A percentile compares a stretch with the other conserved stretches of the same genome.
Conservation (phyloP, 2,797 vertebrate genomes). For the Alcedo atthis region DNA sequence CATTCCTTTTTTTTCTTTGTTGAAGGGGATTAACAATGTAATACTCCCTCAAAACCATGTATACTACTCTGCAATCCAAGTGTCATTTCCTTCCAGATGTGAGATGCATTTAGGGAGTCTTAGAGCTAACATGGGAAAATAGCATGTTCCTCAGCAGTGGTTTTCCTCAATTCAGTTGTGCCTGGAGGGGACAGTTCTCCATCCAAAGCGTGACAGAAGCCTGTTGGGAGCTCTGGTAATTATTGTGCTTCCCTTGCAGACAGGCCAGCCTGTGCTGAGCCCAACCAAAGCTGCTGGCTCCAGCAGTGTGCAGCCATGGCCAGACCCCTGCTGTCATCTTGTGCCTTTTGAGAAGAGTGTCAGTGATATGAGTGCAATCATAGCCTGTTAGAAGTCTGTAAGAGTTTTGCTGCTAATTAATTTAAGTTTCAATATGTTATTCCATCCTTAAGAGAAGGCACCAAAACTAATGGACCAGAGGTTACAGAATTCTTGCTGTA, state of each 20-base stretch:
- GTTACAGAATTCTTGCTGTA: neutral
- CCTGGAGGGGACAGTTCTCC: slow-evolving; percentile 35
- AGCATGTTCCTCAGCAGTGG: neutral
- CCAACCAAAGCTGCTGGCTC: neutral
- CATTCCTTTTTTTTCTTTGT: neutral
- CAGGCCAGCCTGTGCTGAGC: neutral
- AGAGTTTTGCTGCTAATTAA: neutral
- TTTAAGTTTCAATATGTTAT: neutral
- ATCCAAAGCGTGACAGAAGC: neutral
- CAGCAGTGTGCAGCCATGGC: neutral
- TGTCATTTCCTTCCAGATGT: slow-evolving; percentile 46
- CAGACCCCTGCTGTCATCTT: neutral
- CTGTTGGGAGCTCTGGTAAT: neutral
- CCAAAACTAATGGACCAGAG: neutral
- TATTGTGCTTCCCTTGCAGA: neutral
- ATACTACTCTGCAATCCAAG: neutral
- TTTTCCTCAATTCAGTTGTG: slow-evolving; percentile 39
- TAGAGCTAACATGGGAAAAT: neutral
- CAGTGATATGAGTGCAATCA: neutral
- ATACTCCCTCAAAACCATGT: neutral
- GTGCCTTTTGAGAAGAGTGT: neutral
- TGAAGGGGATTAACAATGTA: neutral
- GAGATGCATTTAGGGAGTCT: slow-evolving; percentile 2
- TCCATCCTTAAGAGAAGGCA: neutral
- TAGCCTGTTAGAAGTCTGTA: neutral